Base-by-base conservation (phyloP, 2,888 invertebrate genomes). In the Heliconius ismenius region DNA sequence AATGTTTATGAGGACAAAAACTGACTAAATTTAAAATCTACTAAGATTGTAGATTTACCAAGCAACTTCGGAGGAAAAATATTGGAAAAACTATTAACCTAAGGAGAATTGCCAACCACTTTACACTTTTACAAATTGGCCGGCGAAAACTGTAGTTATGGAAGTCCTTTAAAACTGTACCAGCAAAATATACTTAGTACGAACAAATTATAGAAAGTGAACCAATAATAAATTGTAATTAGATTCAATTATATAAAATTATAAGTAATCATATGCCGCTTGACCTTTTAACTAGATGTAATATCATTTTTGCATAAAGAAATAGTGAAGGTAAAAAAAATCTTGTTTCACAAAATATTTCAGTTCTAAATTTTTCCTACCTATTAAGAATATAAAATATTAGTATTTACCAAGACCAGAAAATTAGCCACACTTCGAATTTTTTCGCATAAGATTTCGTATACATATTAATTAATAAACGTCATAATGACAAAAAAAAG, bases 91-190 rank as follows among this genome's bases (percentile, higher is more conserved):
- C 67, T 32, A 78, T 75, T 62, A 67, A 73, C 62, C 63, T 62
- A 15, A 28, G n/a, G 63, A 63, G 54, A 75, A 73, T 78, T 75
- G 73, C 62, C 28, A 64, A 75, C 68, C 68, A 78, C 73, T 73
- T 75, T 63, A 67, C 72, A 73, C 49, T 75, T 67, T 67, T 65
- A 49, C 67, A 73, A 78, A 78, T 75, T 68, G 62, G 39, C 73
- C 62, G 54, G 43, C 67, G 73, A 58, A 58, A 73, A 70, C 65
- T 60, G 64, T 74, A 69, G 62, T 65, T 62, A 67, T 73, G 32
- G 60, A 73, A 26, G 36, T 75, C 39, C 63, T 24, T 15, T 73
- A 73, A 24, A 75, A 75, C 75, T 73, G 68, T 60, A 15, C 39
- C 67, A 60, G 28, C 39, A 77, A 77, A 64, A 75, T 72, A 49